Base-by-base conservation (phyloP, 2,888 invertebrate genomes). In the Noctua comes region DNA sequence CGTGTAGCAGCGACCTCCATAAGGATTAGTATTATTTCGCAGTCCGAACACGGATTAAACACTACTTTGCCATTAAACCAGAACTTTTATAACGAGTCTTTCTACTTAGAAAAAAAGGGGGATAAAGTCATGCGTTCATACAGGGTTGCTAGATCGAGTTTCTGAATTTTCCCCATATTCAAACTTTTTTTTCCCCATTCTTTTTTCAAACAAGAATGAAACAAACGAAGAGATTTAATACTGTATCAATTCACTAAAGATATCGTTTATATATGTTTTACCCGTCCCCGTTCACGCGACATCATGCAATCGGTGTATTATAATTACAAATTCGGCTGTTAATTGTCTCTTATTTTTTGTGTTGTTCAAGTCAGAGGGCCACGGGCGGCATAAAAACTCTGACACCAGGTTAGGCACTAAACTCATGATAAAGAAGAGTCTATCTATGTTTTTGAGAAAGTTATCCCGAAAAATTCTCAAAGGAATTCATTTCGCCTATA, bases 11-110 rank as follows among this genome's bases (percentile, higher is more conserved):
- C 76, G 79, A 36, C 85, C 86, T 84, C 76, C 68, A 71, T 54
- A 73, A 57, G 79, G 82, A 80, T 88, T 88, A 82, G 64, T 82
- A 79, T 84, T 87, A 88, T 88, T 84, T 84, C 84, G 72, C 73
- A 85, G 79, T 83, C 87, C 79, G 75, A 81, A 82, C 88, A 88
- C 84, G 89, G 88, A 86, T 88, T 88, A 88, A 84, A 78, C 86
- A 88, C 77, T 83, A 73, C 79, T 85, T 86, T 64, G 54, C 80
- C 81, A 88, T 88, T 87, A 87, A 85, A 85, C 66, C 68, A 82
- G 75, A 84, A 85, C 77, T 81, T 87, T 87, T 82, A 80, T 86
- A 89, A 87, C 88, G 77, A 85, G 77, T 57, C 31, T 87, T 88
- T 84, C 76, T 86, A 89, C 88, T 89, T 86, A 84, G 78, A 54